Evolutionary conservation across 2,797 vertebrate species (phyloP), one percentile per base, ranked within the genome.

Genomic region (Sandelia bainsii): DNA sequence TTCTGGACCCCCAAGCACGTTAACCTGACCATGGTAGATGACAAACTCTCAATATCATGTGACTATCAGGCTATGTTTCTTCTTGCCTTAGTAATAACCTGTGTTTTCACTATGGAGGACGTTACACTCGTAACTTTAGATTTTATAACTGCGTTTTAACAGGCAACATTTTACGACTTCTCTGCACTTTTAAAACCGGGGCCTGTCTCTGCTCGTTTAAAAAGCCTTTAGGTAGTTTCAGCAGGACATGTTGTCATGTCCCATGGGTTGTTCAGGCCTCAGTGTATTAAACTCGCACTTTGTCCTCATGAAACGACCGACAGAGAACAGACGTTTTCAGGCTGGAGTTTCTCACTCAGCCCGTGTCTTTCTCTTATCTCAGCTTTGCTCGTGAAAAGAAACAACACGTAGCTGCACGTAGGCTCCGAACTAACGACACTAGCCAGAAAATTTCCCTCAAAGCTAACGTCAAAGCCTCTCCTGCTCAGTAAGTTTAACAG

Each of bases 401-500:
- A 20, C 5, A 51, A 14, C 5, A 22, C 51, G 12, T 17, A 44
- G 20, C 69, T 16, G 19, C 37, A 9, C 17, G 2, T 12, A 4
- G 13, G 27, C 66, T 19, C 22, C 23, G 1, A 17, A 39, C 37
- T 1, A 34, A 34, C 8, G 8, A 34, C 32, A 34, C 32, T 8
- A 34, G 9, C 52, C 3, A 9, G 22, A 6, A 14, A 22, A 44
- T 12, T 6, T 11, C n/a, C 37, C 29, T 2, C 42, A 20, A 0
- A 40, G 75, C 68, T 59, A 46, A 46, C 59, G 44, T 58, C n/a
- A 17, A 13, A 37, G 48, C 0, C 6, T 16, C 13, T 29, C 16
- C n/a, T 25, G 46, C 0, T 37, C 16, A 14, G 11, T 25, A 63
- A 80, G 65, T 93, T 95, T 92, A 39, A 13, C 4, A 34, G 32